Base-by-base conservation (phyloP, 2,113 vertebrate species). In the Opisthocomus hoazin region DNA sequence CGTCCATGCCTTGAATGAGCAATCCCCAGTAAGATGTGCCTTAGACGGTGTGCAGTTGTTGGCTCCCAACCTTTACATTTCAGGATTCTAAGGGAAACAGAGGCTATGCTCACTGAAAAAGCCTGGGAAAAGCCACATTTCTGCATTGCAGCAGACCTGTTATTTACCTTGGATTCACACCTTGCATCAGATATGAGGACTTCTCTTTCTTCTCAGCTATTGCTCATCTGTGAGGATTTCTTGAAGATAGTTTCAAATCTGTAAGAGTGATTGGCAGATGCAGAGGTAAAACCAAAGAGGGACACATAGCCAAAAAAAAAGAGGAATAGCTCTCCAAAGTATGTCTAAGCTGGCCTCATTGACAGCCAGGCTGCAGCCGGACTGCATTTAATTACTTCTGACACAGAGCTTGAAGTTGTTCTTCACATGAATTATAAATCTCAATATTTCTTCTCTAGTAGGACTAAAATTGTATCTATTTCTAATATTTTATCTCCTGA, bases 101-200 rank as follows among this genome's bases (percentile, higher is more conserved):
- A 69, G 39, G 65, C 39, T 85, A 15, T 85, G 79, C 75, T 87
- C 54, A 12, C 54, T 56, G 71, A 23, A 58, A 77, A 70, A 66
- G 19, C 6, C 37, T 84, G 65, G 65, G 51, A 81, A 92, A 86
- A 89, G 69, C 27, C n/a, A 9, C 65, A 12, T 37, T 75, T 92
- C 65, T 92, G 77, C 60, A 41, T 30, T 86, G 61, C 30, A 1
- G 57, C 64, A 91, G 80, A 54, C 60, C 69, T 71, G 39, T 45
- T 94, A 56, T 77, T 87, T 95, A 56, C 87, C 65, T 58, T 71
- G 91, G 73, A 87, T 93, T 94, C 69, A 71, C 81, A 86, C 57
- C 87, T 81, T 87, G 53, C 36, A 45, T 79, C 27, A 57, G 53
- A 37, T 87, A 48, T 71, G 80, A 91, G 51, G 57, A 57, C 34